A percentile compares a stretch with the other conserved stretches of the same genome.
phyloP scores from a whole-genome alignment of 2,888 invertebrate genomes.

The Dendrolimus pini region DNA sequence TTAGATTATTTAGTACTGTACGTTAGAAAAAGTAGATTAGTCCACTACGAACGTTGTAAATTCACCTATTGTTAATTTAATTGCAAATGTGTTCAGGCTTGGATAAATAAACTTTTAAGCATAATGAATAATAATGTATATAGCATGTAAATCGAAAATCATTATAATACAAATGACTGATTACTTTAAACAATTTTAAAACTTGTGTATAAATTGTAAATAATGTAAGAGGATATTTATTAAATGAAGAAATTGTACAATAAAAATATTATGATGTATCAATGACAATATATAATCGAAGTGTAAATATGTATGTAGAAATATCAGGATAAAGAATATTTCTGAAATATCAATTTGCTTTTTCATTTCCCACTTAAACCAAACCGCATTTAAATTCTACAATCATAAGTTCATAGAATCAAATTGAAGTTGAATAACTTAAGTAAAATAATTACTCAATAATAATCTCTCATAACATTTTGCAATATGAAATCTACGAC shows the following conservation, averaged over 20 bases:
- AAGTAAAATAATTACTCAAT: too few species aligned
- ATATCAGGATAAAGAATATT: constrained; percentile 40
- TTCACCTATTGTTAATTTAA: constrained; percentile 51
- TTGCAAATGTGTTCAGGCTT: constrained; percentile 65
- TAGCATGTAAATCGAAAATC: constrained; percentile 20
- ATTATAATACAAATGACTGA: constrained; percentile 51
- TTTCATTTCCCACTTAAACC: constrained; percentile 20
- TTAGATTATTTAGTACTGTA: constrained; percentile 40
- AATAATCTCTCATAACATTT: too few species aligned
- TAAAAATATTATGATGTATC: constrained; percentile 26
- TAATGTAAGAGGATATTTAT: constrained; percentile 44
- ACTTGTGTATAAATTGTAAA: constrained; percentile 33
- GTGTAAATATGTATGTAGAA: constrained; percentile 54
- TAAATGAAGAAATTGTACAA: constrained; percentile 28
- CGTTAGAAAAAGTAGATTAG: constrained; percentile 33
- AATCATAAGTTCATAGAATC: too few species aligned
- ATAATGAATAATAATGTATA: constrained; percentile 13
- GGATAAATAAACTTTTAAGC: constrained; percentile 21
- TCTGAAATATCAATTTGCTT: constrained; percentile 30
- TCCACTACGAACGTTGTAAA: constrained; percentile 28
- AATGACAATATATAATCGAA: constrained; percentile 20
- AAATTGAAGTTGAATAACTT: too few species aligned
- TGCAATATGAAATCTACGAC: too few species aligned
- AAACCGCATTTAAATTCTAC: too few species aligned
- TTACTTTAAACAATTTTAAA: constrained; percentile 39